Conservation (phyloP, 2,797 vertebrate genomes). For the Acanthurus lineatus region DNA sequence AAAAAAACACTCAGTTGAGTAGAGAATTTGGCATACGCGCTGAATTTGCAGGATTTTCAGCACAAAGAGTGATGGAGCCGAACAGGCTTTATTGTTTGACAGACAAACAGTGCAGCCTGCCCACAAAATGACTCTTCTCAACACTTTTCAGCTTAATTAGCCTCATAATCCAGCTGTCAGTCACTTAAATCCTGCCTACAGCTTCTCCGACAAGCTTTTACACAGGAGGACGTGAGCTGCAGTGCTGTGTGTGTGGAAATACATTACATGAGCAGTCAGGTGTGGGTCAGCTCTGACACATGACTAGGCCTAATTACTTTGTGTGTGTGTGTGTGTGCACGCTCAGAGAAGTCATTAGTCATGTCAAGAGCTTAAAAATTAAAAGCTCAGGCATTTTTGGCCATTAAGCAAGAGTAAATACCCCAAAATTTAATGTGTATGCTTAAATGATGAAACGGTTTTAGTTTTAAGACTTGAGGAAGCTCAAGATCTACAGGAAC, state of each 20-base stretch:
- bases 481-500: background rate
- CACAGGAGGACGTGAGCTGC: conserved; percentile 30
- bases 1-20: background rate
- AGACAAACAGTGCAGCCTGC: conserved; percentile 3
- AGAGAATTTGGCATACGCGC: conserved; percentile 4
- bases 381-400: background rate
- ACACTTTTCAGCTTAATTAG: conserved; percentile 42
- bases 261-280: conserved; percentile 53
- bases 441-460: background rate
- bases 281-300: conserved; percentile 51
- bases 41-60: conserved; percentile 37
- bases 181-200: conserved; percentile 50
- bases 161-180: conserved; percentile 59
- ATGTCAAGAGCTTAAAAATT: conserved; percentile 17
- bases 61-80: conserved; percentile 14
- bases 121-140: conserved; percentile 31
- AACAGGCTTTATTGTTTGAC: conserved; percentile 36
- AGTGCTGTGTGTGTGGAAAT: conserved; percentile 7
- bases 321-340: conserved; percentile 6
- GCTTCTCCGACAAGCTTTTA: conserved; percentile 33
- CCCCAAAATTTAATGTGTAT: background rate
- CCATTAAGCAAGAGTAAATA: background rate
- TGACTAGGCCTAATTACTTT: conserved; percentile 53
- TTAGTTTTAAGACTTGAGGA: background rate
- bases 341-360: conserved; percentile 30